phyloP scores from a whole-genome alignment of 2,113 vertebrate species.

The Sebastes schlegelii region DNA sequence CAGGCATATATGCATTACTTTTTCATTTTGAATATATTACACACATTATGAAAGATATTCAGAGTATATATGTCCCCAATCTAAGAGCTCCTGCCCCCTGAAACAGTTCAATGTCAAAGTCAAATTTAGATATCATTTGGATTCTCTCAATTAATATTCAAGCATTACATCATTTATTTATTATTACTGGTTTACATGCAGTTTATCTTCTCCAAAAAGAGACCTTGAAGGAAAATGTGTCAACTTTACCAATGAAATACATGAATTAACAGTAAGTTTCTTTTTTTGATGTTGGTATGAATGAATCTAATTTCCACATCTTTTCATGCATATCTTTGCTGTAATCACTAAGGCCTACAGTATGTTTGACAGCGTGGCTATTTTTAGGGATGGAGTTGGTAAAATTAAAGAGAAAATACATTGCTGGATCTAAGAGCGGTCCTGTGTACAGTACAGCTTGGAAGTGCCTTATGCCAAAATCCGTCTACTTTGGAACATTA shows the following conservation, averaged over 20 bases:
- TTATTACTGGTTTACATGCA: not conserved
- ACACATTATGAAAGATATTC: not conserved
- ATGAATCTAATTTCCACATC: not conserved
- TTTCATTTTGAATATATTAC: not conserved
- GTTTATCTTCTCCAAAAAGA: not conserved
- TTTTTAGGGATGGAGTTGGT: not conserved
- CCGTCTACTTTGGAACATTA: not conserved
- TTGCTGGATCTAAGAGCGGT: not conserved
- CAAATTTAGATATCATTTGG: not conserved
- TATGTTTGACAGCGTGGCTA: not conserved
- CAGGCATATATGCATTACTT: not conserved
- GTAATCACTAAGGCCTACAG: not conserved
- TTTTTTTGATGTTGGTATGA: not conserved
- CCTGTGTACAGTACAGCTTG: not conserved
- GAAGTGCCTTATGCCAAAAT: not conserved
- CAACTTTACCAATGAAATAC: not conserved
- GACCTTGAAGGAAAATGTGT: not conserved
- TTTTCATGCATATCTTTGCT: not conserved
- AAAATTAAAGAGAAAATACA: not conserved
- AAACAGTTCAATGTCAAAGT: not conserved
- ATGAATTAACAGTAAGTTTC: not conserved
- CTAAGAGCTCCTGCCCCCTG: not conserved
- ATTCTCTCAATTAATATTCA: not conserved
- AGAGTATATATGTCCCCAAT: not conserved
- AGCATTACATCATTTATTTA: not conserved